Conservation (phyloP, 2,888 invertebrate species). For the Sthenelais limicola region DNA sequence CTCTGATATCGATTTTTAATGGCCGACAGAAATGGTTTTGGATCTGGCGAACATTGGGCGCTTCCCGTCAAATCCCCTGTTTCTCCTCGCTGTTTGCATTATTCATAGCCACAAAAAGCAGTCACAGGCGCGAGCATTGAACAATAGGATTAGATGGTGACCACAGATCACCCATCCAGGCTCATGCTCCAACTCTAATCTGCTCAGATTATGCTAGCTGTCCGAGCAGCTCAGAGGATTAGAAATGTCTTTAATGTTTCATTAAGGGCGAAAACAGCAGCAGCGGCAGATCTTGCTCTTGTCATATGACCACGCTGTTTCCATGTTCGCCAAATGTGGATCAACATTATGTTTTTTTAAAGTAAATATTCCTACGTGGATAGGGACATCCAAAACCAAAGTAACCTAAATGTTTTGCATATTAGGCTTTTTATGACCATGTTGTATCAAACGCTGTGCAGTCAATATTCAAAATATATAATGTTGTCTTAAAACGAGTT, state of each 20-base stretch:
- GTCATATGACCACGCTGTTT: too few species aligned
- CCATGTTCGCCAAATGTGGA: too few species aligned
- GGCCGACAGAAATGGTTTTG: constrained; percentile 39
- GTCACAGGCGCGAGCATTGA: constrained; percentile 25
- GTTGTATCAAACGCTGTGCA: too few species aligned
- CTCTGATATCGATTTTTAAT: constrained; percentile 37
- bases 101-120: constrained; percentile 28
- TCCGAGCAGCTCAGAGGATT: background rate
- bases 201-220: constrained; percentile 1
- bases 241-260: background rate
- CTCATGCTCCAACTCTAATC: background rate
- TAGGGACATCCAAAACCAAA: too few species aligned
- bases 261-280: background rate
- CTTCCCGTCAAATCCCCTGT: constrained; percentile 10
- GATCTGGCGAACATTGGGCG: background rate
- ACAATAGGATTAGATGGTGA: constrained; percentile 26
- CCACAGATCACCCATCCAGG: background rate
- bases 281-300: too few species aligned
- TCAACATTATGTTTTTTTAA: too few species aligned
- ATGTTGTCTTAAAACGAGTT: too few species aligned
- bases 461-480: too few species aligned
- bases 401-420: too few species aligned
- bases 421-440: too few species aligned
- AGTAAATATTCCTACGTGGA: too few species aligned
- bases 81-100: constrained; percentile 1